These are phyloP conservation scores for Hyla sarda DNA, from an alignment of 2,113 vertebrate genomes.

Conservation along the genomic window DNA sequence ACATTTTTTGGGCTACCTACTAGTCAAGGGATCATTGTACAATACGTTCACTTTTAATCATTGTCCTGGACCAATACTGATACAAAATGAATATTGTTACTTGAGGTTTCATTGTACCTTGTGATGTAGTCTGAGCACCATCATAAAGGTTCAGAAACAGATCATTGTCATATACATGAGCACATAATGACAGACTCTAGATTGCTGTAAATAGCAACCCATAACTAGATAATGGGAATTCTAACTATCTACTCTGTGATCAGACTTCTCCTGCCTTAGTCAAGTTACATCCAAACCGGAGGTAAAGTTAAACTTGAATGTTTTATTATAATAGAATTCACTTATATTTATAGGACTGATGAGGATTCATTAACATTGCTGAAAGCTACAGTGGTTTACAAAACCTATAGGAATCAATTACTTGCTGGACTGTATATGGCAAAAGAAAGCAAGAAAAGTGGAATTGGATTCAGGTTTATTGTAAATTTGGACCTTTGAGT, in stretches of 20 bases:
- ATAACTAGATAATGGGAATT: background rate
- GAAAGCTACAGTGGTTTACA: background rate
- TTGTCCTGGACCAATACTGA: too few relatives aligned
- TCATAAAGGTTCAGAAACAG: background rate
- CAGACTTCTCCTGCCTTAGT: background rate
- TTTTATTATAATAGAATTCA: background rate
- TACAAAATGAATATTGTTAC: too few relatives aligned
- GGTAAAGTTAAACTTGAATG: background rate
- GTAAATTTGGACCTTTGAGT: background rate
- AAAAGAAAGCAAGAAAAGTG: background rate
- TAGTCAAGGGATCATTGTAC: too few relatives aligned
- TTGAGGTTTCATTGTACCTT: too few relatives aligned
- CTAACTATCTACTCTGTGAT: background rate
- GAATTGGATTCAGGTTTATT: background rate
- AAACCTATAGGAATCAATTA: slow-evolving; percentile 12
- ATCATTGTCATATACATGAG: background rate
- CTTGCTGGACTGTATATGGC: background rate
- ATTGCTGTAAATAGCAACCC: background rate
- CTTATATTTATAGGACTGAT: background rate
- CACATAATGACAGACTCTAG: background rate
- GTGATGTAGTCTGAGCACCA: background rate
- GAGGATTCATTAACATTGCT: background rate
- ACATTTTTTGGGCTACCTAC: too few relatives aligned
- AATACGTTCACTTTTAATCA: too few relatives aligned
- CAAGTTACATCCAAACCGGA: background rate